Evolutionary conservation across 2,113 vertebrate species (phyloP).

Genomic region (Corynorhinus townsendii): DNA sequence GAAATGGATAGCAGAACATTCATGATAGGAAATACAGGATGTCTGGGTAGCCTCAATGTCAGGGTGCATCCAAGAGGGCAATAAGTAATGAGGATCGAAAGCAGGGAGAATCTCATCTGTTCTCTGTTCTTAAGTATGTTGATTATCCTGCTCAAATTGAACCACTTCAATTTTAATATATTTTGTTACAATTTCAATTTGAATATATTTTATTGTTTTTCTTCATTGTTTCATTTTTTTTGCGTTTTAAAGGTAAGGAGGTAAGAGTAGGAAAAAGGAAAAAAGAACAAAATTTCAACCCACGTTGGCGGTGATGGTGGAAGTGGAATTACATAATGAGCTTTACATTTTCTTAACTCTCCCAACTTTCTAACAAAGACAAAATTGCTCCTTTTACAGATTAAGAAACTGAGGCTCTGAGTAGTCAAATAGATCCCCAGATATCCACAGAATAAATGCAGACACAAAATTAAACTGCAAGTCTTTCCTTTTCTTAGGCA

Average conservation of each 20-base stretch:
- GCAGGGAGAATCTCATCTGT: background rate
- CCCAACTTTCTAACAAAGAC: background rate
- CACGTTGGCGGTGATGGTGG: accelerated
- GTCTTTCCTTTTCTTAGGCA: background rate
- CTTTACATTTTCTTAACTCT: background rate
- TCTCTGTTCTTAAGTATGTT: background rate
- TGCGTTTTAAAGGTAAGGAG: background rate
- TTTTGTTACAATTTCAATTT: background rate
- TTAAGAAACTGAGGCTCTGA: constrained; percentile 1
- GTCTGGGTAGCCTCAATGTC: background rate
- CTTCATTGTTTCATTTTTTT: background rate
- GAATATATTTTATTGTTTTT: background rate
- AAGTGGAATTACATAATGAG: background rate
- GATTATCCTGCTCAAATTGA: background rate
- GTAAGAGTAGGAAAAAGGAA: background rate
- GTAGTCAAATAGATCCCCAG: background rate
- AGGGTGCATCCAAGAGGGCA: background rate
- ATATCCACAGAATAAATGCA: background rate
- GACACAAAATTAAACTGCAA: background rate
- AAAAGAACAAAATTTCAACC: background rate
- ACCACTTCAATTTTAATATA: background rate
- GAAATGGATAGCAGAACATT: background rate
- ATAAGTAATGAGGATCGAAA: background rate
- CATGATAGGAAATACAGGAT: background rate
- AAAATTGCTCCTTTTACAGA: background rate